A percentile compares a stretch with the other conserved stretches of the same genome.
Evolutionary conservation across 2,113 vertebrate genomes (phyloP).

Genomic region (Neotragus pygmaeus): DNA sequence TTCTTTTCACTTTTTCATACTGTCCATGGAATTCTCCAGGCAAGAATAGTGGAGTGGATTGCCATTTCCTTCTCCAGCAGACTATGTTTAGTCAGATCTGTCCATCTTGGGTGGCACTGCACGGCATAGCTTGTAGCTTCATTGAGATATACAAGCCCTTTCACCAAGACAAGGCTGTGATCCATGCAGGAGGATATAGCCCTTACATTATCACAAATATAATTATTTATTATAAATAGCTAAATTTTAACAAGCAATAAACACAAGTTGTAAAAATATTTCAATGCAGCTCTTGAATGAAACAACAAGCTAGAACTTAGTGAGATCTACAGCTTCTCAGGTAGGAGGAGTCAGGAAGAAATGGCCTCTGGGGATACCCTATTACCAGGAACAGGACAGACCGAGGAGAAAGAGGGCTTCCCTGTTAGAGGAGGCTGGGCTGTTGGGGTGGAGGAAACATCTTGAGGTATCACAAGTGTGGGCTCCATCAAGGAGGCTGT

Average conservation of each 20-base stretch:
- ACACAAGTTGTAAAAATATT: neutral
- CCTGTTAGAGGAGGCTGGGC: neutral
- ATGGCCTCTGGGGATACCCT: neutral
- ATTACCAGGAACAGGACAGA: neutral
- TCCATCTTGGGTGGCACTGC: neutral
- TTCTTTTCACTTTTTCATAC: neutral
- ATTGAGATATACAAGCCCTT: neutral
- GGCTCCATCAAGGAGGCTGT: neutral
- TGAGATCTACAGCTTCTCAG: neutral
- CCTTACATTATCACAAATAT: neutral
- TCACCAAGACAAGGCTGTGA: neutral
- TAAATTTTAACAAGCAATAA: constrained; percentile 12
- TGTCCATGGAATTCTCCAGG: neutral
- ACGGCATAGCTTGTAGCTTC: neutral
- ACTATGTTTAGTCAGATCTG: neutral
- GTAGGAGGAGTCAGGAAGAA: neutral
- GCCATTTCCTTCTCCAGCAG: neutral
- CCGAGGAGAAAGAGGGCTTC: neutral
- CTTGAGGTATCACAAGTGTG: neutral
- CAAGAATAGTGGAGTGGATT: neutral
- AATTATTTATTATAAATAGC: neutral
- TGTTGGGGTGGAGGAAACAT: neutral
- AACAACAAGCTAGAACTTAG: neutral
- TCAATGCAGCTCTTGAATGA: neutral
- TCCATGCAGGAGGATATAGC: neutral